Conservation (phyloP, 2,888 invertebrate genomes). For the Agrochola macilenta region DNA sequence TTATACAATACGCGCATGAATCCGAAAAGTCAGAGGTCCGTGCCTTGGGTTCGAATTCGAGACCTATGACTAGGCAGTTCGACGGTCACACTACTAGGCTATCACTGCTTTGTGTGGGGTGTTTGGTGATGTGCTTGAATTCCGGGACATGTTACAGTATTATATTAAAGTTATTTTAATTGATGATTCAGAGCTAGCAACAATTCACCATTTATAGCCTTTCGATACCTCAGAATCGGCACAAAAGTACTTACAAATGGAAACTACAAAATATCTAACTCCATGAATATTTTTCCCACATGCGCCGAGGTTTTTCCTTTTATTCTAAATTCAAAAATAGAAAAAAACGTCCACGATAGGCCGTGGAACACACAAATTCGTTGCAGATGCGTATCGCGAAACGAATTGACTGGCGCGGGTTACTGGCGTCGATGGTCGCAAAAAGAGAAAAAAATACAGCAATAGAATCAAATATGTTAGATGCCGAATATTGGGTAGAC, state of each 20-base stretch:
- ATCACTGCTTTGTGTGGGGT: too few relatives aligned
- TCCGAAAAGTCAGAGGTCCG: too few relatives aligned
- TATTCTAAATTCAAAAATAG: slow-evolving; percentile 54
- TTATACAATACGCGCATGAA: too few relatives aligned
- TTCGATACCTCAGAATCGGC: background rate
- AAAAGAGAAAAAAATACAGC: slow-evolving; percentile 63
- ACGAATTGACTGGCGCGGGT: slow-evolving; percentile 80
- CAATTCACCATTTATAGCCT: background rate
- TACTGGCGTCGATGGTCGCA: slow-evolving; percentile 68
- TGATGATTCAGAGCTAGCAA: background rate
- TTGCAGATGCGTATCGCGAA: slow-evolving; percentile 75
- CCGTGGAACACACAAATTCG: slow-evolving; percentile 72
- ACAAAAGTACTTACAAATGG: slow-evolving; percentile 22
- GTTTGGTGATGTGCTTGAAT: too few relatives aligned
- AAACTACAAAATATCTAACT: slow-evolving; percentile 36
- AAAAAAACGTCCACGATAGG: slow-evolving; percentile 54
- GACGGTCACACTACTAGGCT: too few relatives aligned
- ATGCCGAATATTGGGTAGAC: slow-evolving; percentile 64
- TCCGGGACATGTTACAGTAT: too few relatives aligned
- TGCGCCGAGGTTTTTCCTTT: slow-evolving; percentile 34
- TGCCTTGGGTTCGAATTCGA: too few relatives aligned
- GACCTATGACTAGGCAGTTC: too few relatives aligned
- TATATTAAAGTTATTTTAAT: background rate
- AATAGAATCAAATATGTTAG: slow-evolving; percentile 76
- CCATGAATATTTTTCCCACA: slow-evolving; percentile 64